Conservation (phyloP, 1,140 invertebrate genomes). For the Wiebesia pumilae region DNA sequence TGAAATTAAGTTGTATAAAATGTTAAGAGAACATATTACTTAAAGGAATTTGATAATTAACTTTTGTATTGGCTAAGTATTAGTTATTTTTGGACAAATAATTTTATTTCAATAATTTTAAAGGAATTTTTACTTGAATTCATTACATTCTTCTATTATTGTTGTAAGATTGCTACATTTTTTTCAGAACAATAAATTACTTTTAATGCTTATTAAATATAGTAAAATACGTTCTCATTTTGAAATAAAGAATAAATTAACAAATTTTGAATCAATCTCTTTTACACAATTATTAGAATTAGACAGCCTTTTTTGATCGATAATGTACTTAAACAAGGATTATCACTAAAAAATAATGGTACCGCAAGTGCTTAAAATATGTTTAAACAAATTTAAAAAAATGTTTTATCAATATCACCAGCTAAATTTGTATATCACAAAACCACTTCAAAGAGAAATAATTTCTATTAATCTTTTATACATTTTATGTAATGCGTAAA, state of each 20-base stretch:
- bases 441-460: constrained; percentile 53
- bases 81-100: neutral
- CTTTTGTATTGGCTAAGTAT: neutral
- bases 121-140: neutral
- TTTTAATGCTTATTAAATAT: neutral
- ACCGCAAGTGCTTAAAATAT: neutral
- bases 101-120: neutral
- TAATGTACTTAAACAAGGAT: neutral
- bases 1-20: neutral
- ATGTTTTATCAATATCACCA: neutral
- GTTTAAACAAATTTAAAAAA: neutral
- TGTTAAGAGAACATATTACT: neutral
- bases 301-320: constrained; percentile 4
- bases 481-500: constrained; percentile 40
- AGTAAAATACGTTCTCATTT: neutral
- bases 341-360: neutral
- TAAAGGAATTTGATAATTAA: neutral
- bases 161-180: neutral
- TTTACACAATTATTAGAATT: neutral
- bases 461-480: constrained; percentile 56
- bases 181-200: neutral
- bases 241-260: neutral
- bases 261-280: neutral
- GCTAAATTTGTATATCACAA: constrained; percentile 9
- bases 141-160: constrained; percentile 4